Evolutionary conservation across 2,797 vertebrate genomes (phyloP).

Genomic region (Characodon lateralis): DNA sequence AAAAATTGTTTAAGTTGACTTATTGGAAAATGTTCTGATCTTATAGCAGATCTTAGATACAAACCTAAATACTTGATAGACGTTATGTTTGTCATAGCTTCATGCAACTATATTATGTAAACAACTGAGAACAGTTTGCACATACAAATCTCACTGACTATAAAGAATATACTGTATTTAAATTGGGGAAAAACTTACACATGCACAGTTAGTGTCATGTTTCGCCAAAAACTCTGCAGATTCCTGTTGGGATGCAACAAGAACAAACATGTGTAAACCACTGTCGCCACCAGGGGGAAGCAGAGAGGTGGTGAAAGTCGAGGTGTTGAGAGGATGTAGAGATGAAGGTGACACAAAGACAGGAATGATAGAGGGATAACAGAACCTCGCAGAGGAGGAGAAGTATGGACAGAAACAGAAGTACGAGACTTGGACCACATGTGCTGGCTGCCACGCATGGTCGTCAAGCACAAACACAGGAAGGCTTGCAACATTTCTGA

Average conservation of each 20-base stretch:
- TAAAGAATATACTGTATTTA: neutral
- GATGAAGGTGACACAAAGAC: slow-evolving; percentile 76
- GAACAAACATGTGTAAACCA: slow-evolving; percentile 65
- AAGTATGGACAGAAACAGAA: slow-evolving; percentile 43
- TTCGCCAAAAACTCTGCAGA: slow-evolving; percentile 60
- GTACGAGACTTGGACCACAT: slow-evolving; percentile 40
- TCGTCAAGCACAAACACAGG: slow-evolving; percentile 44
- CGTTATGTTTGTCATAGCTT: slow-evolving; percentile 7
- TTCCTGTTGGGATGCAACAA: slow-evolving; percentile 56
- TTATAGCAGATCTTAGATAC: slow-evolving; percentile 21
- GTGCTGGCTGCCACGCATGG: slow-evolving; percentile 33
- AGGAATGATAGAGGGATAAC: slow-evolving; percentile 61
- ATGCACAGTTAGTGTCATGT: slow-evolving; percentile 39
- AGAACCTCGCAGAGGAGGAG: slow-evolving; percentile 45
- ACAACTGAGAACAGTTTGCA: neutral
- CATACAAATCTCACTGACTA: slow-evolving; percentile 6
- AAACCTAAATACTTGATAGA: neutral
- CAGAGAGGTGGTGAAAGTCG: slow-evolving; percentile 72
- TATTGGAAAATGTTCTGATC: slow-evolving; percentile 25
- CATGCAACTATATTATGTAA: slow-evolving; percentile 2
- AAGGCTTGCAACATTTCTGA: slow-evolving; percentile 53
- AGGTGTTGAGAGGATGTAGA: slow-evolving; percentile 72
- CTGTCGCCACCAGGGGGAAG: slow-evolving; percentile 74
- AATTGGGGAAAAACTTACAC: neutral
- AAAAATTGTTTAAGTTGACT: slow-evolving; percentile 50